Base-by-base conservation (phyloP, 2,888 invertebrate genomes). In the Sarcophaga carnaria region DNA sequence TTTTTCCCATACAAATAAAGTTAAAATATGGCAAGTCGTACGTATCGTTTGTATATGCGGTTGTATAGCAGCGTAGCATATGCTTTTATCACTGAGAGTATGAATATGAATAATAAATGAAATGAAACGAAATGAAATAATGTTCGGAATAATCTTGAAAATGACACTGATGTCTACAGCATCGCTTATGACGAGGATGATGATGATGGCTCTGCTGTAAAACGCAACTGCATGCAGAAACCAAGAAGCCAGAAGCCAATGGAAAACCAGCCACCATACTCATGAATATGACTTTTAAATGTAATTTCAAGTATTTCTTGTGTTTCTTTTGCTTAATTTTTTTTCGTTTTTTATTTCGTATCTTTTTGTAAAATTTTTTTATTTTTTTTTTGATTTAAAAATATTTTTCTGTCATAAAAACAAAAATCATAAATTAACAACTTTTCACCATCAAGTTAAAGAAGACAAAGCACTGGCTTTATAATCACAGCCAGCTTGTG, bases 361-460 rank as follows among this genome's bases (percentile, higher is more conserved):
- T 74, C 14, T 47, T 80, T 47, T n/a, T 80, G 54, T 22, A 2
- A 45, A 20, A 14, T 62, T 25, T 72, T 66, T 66, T 47, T 20
- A 5, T 54, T 66, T 71, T 45, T 64, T 72, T 71, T 77, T 47
- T 64, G 71, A 12, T 45, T 69, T n/a, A 8, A 11, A 2, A 6
- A 62, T 72, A 83, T 80, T 84, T 84, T 84, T 71, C 76, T 87
- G 81, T 82, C 87, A 87, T 79, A 87, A 82, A 87, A 80, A 84
- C 81, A 87, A 87, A 87, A 87, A 84, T 87, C 84, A 87, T 87
- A 87, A 84, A 87, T 87, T 87, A 87, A 84, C 87, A 87, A 87
- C 87, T 87, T 87, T 87, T 81, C 87, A 84, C 25, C 75, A 37
- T 37, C 37, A 37, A 81, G 54, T 14, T 17, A 54, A 54, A 17